phyloP scores from a whole-genome alignment of 2,888 invertebrate genomes.

The Opisthograptis luteolata region DNA sequence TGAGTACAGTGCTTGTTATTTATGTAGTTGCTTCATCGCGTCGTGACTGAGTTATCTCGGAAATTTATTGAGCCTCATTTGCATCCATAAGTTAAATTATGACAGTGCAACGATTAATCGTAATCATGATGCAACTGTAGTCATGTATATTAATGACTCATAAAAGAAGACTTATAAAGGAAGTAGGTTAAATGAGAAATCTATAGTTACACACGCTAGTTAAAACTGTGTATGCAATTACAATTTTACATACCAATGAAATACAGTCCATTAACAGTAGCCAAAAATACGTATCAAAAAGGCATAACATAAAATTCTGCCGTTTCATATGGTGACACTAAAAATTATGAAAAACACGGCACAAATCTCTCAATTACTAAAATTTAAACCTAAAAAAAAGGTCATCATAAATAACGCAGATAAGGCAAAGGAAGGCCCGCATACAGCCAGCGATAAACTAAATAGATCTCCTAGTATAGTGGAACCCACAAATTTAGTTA shows the following conservation, averaged over 20 bases:
- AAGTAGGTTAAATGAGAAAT: conserved; percentile 23
- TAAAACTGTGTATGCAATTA: background rate
- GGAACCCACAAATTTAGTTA: conserved; percentile 60
- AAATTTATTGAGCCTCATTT: conserved; percentile 60
- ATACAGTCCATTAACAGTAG: background rate
- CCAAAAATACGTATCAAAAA: background rate
- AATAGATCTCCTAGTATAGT: conserved; percentile 47
- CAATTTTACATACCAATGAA: too few species aligned
- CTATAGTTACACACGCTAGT: conserved; percentile 14
- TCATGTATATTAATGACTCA: conserved; percentile 29
- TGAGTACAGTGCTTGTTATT: conserved; percentile 57
- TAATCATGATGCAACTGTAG: conserved; percentile 40
- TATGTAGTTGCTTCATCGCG: conserved; percentile 37
- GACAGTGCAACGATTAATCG: conserved; percentile 43
- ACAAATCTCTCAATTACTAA: conserved; percentile 10
- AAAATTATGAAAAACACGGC: conserved; percentile 14
- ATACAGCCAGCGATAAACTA: conserved; percentile 46
- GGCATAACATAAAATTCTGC: too few species aligned
- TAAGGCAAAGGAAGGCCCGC: conserved; percentile 43
- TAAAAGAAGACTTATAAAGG: conserved; percentile 12
- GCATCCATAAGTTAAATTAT: conserved; percentile 58
- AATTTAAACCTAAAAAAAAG: conserved; percentile 32
- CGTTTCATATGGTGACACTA: too few species aligned
- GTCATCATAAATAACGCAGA: conserved; percentile 36
- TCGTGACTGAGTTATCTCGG: conserved; percentile 50